Evolutionary conservation across 2,888 invertebrate species (phyloP).

Genomic region (Calameuta pallipes): DNA sequence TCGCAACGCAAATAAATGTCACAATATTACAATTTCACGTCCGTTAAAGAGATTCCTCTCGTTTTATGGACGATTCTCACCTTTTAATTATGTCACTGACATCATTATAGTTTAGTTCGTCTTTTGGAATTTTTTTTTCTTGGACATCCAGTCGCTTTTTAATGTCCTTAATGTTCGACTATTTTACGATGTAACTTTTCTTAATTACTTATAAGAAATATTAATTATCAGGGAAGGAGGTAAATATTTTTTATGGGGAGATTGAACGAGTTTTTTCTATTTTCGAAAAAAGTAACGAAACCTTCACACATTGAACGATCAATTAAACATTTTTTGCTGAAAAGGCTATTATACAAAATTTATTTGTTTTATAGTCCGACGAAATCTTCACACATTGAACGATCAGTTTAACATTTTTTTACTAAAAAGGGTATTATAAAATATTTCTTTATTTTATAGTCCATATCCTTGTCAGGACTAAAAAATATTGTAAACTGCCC

Average conservation of each 20-base stretch:
- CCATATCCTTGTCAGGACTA: background rate
- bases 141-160: background rate
- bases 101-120: background rate
- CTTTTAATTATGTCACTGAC: background rate
- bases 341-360: no score
- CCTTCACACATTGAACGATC: background rate
- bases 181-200: background rate
- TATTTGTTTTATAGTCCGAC: no score
- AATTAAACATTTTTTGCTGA: no score
- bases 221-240: background rate
- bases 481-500: background rate
- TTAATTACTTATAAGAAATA: background rate
- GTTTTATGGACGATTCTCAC: background rate
- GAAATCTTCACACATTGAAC: background rate
- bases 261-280: background rate
- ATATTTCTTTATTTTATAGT: background rate
- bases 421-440: background rate
- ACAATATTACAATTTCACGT: background rate
- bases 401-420: background rate
- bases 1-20: no score
- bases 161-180: background rate
- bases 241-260: background rate
- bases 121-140: background rate
- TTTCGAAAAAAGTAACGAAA: background rate
- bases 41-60: background rate